Evolutionary conservation across 2,888 invertebrate species (phyloP), one percentile per base, ranked within the genome.

Genomic region (Hyalella azteca): DNA sequence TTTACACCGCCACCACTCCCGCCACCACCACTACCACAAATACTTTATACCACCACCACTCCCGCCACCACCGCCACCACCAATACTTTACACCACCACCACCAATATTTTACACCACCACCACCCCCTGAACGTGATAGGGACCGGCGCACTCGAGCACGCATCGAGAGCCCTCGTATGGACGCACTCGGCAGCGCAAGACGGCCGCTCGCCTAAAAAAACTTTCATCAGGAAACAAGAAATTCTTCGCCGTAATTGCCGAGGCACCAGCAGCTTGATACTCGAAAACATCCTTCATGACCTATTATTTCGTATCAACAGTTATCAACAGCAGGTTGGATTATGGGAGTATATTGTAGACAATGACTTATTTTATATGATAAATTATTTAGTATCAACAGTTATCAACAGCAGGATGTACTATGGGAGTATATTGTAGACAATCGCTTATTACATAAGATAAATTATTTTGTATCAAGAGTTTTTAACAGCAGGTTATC

Each of bases 51-150:
- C 45, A 11, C 3, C 3, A 45, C 45, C 19, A 11, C 1, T 45
- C 11, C 19, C n/a, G 22, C 50, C 50, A 50, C 5, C 2, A 2
- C n/a, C 2, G n/a, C 36, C 9, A 29, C 40, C 26, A 3, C 22
- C 26, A 22, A 15, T 41, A 2, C 5, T 41, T 26, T 3, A 32
- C 73, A 73, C 41, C 73, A 73, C 41, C 41, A 73, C 41, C 40
- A 73, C 73, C 77, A 13, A 36, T 54, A 77, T 39, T 1, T 32
- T 50, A 29, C 32, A 32, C 36, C 77, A 50, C 54, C 77, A 48
- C 49, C 77, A 26, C 49, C 48, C 49, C 45, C 45, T 45, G 3
- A 7, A 41, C n/a, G 26, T 26, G 54, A 54, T 54, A 54, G 54
- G 22, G 29, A 22, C 26, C 4, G 13, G 26, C 54, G 19, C 54